Evolutionary conservation across 2,797 vertebrate genomes (phyloP).

Genomic region (Diglossa cyanea): DNA sequence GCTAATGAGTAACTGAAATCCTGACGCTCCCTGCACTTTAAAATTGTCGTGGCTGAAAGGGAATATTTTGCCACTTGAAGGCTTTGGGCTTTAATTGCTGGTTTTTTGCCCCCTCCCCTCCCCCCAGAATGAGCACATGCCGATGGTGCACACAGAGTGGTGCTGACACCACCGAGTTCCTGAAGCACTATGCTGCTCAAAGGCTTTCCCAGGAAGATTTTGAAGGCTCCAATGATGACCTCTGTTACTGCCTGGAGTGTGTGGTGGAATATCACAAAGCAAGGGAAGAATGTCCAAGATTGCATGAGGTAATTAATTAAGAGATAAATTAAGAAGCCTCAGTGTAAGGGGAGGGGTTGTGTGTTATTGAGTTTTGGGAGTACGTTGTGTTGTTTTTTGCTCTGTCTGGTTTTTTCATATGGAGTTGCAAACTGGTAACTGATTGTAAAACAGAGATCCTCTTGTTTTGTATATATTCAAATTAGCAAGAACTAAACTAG

Average conservation of each 20-base stretch:
- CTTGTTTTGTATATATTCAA: neutral
- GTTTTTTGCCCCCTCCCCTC: neutral
- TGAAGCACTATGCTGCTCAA: slow-evolving; percentile 73
- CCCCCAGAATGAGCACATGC: slow-evolving; percentile 81
- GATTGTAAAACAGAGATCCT: neutral
- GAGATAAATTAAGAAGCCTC: neutral
- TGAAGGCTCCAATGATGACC: slow-evolving; percentile 75
- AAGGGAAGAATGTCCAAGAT: slow-evolving; percentile 69
- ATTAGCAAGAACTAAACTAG: neutral
- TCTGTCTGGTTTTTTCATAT: neutral
- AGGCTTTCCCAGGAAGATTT: slow-evolving; percentile 45
- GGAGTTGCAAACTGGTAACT: neutral
- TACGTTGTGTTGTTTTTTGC: neutral
- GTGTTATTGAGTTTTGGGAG: neutral
- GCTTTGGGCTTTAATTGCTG: neutral
- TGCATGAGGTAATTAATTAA: slow-evolving; percentile 80
- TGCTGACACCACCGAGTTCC: slow-evolving; percentile 47
- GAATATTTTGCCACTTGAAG: neutral
- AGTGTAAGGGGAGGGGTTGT: neutral
- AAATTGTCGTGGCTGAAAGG: neutral
- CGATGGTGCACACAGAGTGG: slow-evolving; percentile 81
- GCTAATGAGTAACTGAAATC: neutral
- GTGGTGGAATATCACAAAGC: slow-evolving; percentile 83
- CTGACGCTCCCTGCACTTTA: neutral
- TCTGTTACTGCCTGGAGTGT: slow-evolving; percentile 83